Base-by-base conservation (phyloP, 1,140 invertebrate genomes). In the Brachionus rubens region DNA sequence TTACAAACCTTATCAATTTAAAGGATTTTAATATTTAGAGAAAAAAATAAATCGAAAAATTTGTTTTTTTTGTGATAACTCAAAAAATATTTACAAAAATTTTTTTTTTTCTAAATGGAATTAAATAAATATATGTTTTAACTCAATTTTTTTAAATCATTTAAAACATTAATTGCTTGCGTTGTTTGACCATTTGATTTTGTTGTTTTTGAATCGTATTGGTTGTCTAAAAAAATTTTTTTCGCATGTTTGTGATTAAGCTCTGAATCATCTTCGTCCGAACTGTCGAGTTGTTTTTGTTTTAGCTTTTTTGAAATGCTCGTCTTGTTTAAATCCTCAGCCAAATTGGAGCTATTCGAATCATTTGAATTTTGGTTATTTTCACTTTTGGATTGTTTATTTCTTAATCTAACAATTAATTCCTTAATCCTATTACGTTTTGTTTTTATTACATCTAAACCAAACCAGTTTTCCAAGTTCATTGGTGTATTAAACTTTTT, bases 371-470 rank as follows among this genome's bases (percentile, higher is more conserved):
- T 24, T 12, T 21, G 19, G 24, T 36, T 43, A 40, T 59, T 16
- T 19, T 36, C 59, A 21, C 28, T 21, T 24, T 65, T 43, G 16
- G 33, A 36, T 65, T 65, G 59, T 30, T 14, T 70, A 9, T 70
- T 36, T 30, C 43, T 19, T 19, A 70, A 70, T 33, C 28, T 50
- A 24, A 16, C 16, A 48, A 70, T 70, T 14, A 70, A 21, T 9
- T n/a, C 36, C 19, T 70, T 47, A 16, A 70, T 70, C 19, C 6
- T n/a, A 48, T 21, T 70, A 14, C 67, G 19, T 33, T 70, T 70
- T 7, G n/a, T 47, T 19, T 70, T 50, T 7, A 70, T 50, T 19
- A 16, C 28, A 30, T 47, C 47, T 28, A 33, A 30, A n/a, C 7
- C 3, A 48, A 48, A 70, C 67, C 67, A 70, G 19, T 46, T 50